Evolutionary conservation across 2,888 invertebrate genomes (phyloP), one percentile per base, ranked within the genome.

Genomic region (Nomada goodeniana): DNA sequence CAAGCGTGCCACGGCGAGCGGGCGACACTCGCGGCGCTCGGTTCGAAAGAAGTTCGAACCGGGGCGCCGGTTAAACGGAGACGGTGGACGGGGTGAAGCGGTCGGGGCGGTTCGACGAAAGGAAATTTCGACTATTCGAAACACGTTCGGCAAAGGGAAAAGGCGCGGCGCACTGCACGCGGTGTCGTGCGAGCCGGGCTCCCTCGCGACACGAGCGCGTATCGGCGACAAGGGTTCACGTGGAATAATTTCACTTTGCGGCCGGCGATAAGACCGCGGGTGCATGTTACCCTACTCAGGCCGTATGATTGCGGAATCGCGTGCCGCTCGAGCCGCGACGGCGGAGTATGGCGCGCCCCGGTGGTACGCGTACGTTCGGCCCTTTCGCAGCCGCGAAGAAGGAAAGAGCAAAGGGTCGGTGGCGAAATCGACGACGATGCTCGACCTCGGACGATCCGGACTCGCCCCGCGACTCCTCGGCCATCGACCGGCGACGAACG

Each of bases 181-280:
- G 50, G 57, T 53, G 59, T 64, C 73, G 74, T 64, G 74, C 47
- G 10, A 15, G 47, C 20, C 59, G 42, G 20, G 55, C 63, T 50
- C 60, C 42, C 50, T 13, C 73, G 59, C 73, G 69, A 69, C 69
- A 67, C 65, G 82, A 60, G 55, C 57, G 71, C 76, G 69, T 86
- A 91, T 92, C 91, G 83, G 82, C 84, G 80, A 88, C 87, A 87
- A 80, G 79, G 89, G 88, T 87, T 92, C 88, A 90, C 89, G 89
- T 90, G 90, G 90, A 92, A 92, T 92, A 92, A 92, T 92, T 92
- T 92, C 92, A 92, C 92, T 92, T 92, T 92, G 90, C 92, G 86
- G 84, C 50, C 69, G 73, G 70, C 87, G 90, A 92, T 92, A 92
- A 92, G 91, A 88, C 80, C 86, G 67, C 85, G 90, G 85, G 91